Evolutionary conservation across 2,797 vertebrate species (phyloP).

Genomic region (Spinus pinus): DNA sequence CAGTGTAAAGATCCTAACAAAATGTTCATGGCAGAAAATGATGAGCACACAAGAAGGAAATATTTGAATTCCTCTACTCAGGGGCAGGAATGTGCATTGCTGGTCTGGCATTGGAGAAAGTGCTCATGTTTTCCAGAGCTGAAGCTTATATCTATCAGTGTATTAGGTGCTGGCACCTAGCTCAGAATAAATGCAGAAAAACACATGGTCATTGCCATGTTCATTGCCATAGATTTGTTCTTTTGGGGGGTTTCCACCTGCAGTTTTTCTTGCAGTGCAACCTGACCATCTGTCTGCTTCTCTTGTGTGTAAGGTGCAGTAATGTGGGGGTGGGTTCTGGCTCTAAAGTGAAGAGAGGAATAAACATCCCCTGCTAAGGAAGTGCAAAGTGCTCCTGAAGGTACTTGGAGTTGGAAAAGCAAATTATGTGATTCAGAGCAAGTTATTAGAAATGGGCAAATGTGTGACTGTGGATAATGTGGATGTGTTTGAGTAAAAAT

Average conservation of each 20-base stretch:
- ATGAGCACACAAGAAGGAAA: neutral
- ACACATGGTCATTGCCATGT: accelerated
- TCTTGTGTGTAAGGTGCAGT: neutral
- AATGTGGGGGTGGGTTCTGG: neutral
- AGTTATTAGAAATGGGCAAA: neutral
- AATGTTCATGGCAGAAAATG: neutral
- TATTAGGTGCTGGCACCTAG: neutral
- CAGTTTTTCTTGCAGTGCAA: neutral
- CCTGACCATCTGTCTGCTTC: neutral
- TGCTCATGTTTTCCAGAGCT: neutral
- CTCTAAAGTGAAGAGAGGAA: neutral
- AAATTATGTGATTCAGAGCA: neutral
- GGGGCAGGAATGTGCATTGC: neutral
- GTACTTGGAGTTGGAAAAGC: neutral
- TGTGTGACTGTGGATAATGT: neutral
- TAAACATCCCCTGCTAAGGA: neutral
- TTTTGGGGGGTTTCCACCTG: neutral
- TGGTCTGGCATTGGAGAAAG: neutral
- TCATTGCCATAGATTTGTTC: neutral
- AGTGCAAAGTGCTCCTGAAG: neutral
- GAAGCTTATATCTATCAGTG: neutral
- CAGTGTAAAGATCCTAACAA: neutral
- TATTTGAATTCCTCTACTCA: accelerated
- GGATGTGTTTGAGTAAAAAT: neutral
- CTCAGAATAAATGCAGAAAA: neutral